These are phyloP conservation scores for Onychomys arenicola DNA, from an alignment of 2,797 vertebrate species.

Conservation along the genomic window DNA sequence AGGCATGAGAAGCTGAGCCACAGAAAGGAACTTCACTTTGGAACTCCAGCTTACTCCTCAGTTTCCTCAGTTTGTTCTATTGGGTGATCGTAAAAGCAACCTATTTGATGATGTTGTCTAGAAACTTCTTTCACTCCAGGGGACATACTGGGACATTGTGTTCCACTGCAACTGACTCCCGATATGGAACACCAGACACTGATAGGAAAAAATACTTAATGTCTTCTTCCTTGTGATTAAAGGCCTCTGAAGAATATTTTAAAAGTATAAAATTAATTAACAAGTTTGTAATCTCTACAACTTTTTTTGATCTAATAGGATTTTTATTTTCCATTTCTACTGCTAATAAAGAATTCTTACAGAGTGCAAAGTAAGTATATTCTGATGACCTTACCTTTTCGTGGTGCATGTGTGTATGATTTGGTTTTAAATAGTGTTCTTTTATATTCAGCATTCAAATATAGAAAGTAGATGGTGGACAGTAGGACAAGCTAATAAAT, in stretches of 20 bases:
- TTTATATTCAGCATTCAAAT: constrained; percentile 62
- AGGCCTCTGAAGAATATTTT: neutral
- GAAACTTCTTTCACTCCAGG: neutral
- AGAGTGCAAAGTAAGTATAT: constrained; percentile 28
- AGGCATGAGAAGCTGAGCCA: neutral
- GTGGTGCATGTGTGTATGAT: neutral
- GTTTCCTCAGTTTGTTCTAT: neutral
- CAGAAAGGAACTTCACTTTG: neutral
- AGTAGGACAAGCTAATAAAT: constrained; percentile 72
- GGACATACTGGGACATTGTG: neutral
- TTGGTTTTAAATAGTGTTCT: constrained; percentile 62
- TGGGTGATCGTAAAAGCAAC: too few relatives aligned
- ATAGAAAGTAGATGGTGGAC: constrained; percentile 65
- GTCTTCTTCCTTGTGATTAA: constrained; percentile 3
- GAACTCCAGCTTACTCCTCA: neutral
- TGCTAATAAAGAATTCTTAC: constrained; percentile 56
- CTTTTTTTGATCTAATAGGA: constrained; percentile 32
- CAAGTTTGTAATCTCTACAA: constrained; percentile 11
- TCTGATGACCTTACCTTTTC: constrained; percentile 64
- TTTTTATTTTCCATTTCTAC: constrained; percentile 42
- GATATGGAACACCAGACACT: neutral
- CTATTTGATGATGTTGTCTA: neutral
- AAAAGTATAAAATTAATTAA: constrained; percentile 18
- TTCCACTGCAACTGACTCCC: neutral
- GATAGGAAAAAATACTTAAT: constrained; percentile 41